A percentile compares a stretch with the other conserved stretches of the same genome.
Evolutionary conservation across 2,888 invertebrate species (phyloP).

Genomic region (Tryphoninae sp.): DNA sequence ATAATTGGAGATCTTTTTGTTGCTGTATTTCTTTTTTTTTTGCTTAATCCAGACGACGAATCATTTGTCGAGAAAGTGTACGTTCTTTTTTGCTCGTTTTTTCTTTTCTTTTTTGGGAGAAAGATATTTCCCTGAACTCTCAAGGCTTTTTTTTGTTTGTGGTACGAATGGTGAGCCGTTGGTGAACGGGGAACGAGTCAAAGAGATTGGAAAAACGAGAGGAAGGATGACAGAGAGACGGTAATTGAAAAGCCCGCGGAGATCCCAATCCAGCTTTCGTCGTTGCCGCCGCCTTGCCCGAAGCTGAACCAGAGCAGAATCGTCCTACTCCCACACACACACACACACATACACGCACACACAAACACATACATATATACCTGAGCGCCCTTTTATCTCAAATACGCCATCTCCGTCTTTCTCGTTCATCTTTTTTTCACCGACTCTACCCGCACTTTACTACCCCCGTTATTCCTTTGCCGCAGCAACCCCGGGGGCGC

Average conservation of each 20-base stretch:
- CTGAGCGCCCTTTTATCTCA: conserved; percentile 70
- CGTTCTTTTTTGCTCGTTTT: conserved; percentile 3
- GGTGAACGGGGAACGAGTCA: conserved; percentile 36
- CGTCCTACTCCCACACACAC: conserved; percentile 6
- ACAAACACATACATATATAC: conserved; percentile 8
- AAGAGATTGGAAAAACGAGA: conserved; percentile 60
- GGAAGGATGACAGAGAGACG: conserved; percentile 60
- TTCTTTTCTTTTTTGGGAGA: conserved; percentile 2
- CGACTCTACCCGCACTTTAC: conserved; percentile 44
- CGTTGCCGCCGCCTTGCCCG: conserved; percentile 50
- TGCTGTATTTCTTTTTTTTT: neutral
- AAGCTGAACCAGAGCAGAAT: conserved; percentile 33
- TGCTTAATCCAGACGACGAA: neutral
- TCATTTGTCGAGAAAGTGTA: neutral
- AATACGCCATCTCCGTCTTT: conserved; percentile 70
- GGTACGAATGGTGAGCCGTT: conserved; percentile 20
- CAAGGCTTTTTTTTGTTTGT: conserved; percentile 18
- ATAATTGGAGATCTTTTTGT: conserved; percentile 26
- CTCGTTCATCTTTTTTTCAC: conserved; percentile 59
- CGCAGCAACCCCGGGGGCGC: conserved; percentile 45
- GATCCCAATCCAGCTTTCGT: conserved; percentile 70
- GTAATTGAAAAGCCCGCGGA: conserved; percentile 77
- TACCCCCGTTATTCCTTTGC: conserved; percentile 49
- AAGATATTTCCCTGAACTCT: conserved; percentile 45
- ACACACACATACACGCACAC: conserved; percentile 17